Conservation (phyloP, 2,888 invertebrate species). For the Lasioglossum malachurum region DNA sequence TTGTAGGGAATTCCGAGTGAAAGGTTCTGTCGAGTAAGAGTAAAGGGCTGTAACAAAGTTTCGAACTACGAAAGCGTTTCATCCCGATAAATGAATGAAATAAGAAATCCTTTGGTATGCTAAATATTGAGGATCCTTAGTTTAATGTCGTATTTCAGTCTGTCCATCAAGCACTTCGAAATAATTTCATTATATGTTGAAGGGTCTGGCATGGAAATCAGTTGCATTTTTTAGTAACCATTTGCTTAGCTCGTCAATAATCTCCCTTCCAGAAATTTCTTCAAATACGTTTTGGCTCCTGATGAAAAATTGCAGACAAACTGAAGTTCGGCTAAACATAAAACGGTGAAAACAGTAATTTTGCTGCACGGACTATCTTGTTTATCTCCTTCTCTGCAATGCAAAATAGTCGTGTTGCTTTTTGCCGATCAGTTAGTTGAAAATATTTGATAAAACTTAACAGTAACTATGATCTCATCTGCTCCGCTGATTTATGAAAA, state of each 20-base stretch:
- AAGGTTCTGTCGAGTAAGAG: not conserved
- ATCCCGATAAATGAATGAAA: constrained; percentile 46
- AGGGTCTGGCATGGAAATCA: constrained; percentile 75
- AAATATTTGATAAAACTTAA: constrained; percentile 3
- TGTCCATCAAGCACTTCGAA: constrained; percentile 81
- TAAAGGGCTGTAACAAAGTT: constrained; percentile 50
- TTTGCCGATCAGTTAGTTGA: not conserved
- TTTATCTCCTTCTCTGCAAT: not conserved
- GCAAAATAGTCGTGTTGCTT: not conserved
- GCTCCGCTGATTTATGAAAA: not conserved
- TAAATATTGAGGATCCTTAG: constrained; percentile 73
- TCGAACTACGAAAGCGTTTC: constrained; percentile 44
- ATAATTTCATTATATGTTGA: constrained; percentile 75
- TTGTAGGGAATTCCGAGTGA: not conserved
- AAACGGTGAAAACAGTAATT: not conserved
- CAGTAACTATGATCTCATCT: not conserved
- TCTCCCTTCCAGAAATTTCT: not conserved
- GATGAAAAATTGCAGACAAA: not conserved
- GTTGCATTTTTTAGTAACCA: constrained; percentile 58
- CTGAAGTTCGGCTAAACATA: not conserved
- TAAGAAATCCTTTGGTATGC: constrained; percentile 79
- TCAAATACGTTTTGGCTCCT: not conserved
- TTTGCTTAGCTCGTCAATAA: constrained; percentile 19
- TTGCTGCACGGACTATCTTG: not conserved
- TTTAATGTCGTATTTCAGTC: constrained; percentile 79